phyloP scores from a whole-genome alignment of 2,797 vertebrate species.

The Onychomys arenicola region DNA sequence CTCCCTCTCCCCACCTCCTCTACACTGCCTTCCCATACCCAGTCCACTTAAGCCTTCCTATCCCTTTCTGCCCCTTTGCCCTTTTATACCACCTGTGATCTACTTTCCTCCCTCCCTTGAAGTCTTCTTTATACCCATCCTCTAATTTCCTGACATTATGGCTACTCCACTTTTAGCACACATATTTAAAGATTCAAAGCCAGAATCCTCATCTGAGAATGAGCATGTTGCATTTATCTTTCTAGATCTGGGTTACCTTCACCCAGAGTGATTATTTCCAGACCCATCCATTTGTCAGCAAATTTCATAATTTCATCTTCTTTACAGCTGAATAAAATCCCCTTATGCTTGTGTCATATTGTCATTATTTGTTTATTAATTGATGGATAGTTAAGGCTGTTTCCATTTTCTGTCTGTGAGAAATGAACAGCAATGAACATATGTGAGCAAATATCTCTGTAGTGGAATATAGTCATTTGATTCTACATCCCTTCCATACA shows the following conservation, averaged over 20 bases:
- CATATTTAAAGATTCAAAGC: background rate
- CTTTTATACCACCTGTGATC: background rate
- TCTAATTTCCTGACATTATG: background rate
- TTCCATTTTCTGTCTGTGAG: background rate
- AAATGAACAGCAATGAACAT: background rate
- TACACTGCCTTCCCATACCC: background rate
- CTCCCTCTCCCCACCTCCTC: background rate
- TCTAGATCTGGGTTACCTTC: background rate
- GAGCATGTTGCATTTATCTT: background rate
- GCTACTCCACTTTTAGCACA: background rate
- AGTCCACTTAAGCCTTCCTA: background rate
- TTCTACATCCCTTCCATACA: background rate
- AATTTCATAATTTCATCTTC: background rate
- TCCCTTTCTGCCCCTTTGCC: background rate
- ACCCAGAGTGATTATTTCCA: background rate
- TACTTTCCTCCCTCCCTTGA: too few relatives aligned
- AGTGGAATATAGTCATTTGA: background rate
- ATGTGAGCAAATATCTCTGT: too few relatives aligned
- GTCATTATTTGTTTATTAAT: background rate
- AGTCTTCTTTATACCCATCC: background rate
- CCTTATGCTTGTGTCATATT: background rate
- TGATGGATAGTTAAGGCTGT: background rate
- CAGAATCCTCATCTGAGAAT: background rate
- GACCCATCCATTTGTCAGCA: background rate
- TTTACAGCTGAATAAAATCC: background rate